phyloP scores from a whole-genome alignment of 2,797 vertebrate genomes.

The Helicolenus hilgendorfi region DNA sequence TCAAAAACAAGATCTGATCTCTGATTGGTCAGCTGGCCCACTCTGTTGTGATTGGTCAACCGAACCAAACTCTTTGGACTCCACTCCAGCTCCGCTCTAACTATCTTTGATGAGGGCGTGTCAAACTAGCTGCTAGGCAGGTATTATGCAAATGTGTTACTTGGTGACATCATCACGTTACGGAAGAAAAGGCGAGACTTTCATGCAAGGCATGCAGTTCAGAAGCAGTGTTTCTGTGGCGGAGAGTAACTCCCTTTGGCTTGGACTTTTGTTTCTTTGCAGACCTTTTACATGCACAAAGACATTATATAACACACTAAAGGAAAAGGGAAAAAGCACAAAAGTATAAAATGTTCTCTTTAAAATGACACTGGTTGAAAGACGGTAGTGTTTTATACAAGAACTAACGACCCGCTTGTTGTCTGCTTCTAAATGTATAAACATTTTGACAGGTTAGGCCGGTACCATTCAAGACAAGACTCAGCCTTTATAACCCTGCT shows the following conservation, averaged over 20 bases:
- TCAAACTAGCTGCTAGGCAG: background rate
- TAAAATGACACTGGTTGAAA: background rate
- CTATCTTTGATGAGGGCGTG: background rate
- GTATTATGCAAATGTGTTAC: background rate
- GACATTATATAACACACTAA: background rate
- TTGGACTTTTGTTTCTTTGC: background rate
- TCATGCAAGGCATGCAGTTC: background rate
- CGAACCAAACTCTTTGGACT: background rate
- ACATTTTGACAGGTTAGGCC: background rate
- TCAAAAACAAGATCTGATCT: too few species aligned
- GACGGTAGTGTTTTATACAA: slow-evolving; percentile 23
- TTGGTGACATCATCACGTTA: background rate
- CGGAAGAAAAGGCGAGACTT: background rate
- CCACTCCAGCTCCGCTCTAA: background rate
- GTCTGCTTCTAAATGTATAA: slow-evolving; percentile 1
- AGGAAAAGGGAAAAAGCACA: background rate
- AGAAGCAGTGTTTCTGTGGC: background rate
- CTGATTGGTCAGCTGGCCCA: background rate
- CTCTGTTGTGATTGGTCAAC: background rate
- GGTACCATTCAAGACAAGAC: background rate
- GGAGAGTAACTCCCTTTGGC: background rate
- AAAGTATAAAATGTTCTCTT: background rate
- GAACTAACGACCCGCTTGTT: background rate
- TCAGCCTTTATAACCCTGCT: background rate
- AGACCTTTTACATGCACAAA: background rate